These are phyloP conservation scores for Formicarius rufipectus DNA, from an alignment of 2,113 vertebrate species.

Conservation along the genomic window DNA sequence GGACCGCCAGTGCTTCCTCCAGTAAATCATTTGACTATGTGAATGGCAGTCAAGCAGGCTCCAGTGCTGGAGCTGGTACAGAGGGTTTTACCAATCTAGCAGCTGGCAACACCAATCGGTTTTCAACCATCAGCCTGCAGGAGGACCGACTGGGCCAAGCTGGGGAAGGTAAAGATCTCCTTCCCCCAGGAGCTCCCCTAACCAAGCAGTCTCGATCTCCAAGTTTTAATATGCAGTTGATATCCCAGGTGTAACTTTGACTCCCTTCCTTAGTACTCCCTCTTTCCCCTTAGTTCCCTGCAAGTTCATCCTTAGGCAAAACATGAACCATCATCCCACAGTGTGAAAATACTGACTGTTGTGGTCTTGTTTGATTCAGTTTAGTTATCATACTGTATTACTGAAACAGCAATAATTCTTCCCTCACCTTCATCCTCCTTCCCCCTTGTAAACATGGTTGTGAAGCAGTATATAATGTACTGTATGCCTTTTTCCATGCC, in stretches of 20 bases:
- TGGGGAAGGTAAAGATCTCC: conserved; percentile 85
- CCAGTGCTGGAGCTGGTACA: conserved; percentile 66
- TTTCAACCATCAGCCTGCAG: conserved; percentile 93
- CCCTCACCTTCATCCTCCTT: conserved; percentile 44
- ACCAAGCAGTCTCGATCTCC: conserved; percentile 96
- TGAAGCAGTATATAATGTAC: conserved; percentile 74
- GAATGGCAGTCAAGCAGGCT: conserved; percentile 81
- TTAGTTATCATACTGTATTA: conserved; percentile 77
- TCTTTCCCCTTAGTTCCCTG: conserved; percentile 47
- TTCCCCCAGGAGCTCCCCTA: conserved; percentile 85
- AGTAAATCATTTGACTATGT: conserved; percentile 96
- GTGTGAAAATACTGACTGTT: conserved; percentile 73
- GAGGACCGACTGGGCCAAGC: conserved; percentile 88
- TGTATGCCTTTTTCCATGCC: conserved; percentile 78
- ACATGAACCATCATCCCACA: conserved; percentile 59
- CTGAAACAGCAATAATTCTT: conserved; percentile 92
- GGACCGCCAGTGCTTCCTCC: conserved; percentile 95
- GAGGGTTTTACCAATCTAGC: conserved; percentile 76
- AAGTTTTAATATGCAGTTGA: conserved; percentile 99
- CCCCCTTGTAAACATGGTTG: conserved; percentile 70
- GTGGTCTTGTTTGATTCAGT: conserved; percentile 69
- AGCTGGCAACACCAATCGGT: conserved; percentile 81
- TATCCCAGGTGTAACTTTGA: conserved; percentile 92
- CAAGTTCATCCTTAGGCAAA: conserved; percentile 71
- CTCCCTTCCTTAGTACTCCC: conserved; percentile 22